phyloP scores from a whole-genome alignment of 2,113 vertebrate genomes.

The Solea senegalensis region DNA sequence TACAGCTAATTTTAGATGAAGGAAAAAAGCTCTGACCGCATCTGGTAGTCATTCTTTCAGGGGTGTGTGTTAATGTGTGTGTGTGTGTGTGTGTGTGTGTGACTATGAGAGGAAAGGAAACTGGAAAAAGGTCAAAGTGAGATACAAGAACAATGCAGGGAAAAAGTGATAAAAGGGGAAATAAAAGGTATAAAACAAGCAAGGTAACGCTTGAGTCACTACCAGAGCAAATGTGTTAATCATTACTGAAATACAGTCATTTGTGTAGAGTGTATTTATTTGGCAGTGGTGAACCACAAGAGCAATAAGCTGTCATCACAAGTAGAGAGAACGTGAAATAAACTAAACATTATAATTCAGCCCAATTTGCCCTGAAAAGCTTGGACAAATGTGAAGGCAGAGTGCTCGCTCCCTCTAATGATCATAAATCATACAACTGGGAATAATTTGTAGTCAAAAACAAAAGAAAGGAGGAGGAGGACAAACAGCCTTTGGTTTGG shows the following conservation, averaged over 20 bases:
- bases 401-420: constrained; percentile 29
- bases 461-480: constrained; percentile 28
- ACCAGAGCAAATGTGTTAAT: constrained; percentile 40
- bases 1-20: constrained; percentile 75
- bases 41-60: constrained; percentile 68
- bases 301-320: constrained; percentile 46
- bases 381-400: constrained; percentile 28
- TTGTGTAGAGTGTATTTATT: constrained; percentile 47
- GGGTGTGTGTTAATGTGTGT: constrained; percentile 25
- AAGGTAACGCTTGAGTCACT: constrained; percentile 25
- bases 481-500: constrained; percentile 19
- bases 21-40: constrained; percentile 69
- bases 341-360: constrained; percentile 50
- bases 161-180: constrained; percentile 29
- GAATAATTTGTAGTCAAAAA: constrained; percentile 43
- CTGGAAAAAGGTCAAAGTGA: constrained; percentile 53
- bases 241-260: constrained; percentile 44
- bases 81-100: constrained; percentile 17
- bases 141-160: constrained; percentile 31
- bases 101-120: constrained; percentile 27
- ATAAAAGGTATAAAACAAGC: constrained; percentile 35
- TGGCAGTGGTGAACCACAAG: constrained; percentile 54
- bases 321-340: constrained; percentile 51
- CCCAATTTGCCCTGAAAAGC: constrained; percentile 43
- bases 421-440: constrained; percentile 45